Percentiles rank a stretch among this genome's conserved stretches.
These are phyloP conservation scores for Microcebus lehilahytsara DNA, from an alignment of 2,113 vertebrate species.

Conservation along the genomic window DNA sequence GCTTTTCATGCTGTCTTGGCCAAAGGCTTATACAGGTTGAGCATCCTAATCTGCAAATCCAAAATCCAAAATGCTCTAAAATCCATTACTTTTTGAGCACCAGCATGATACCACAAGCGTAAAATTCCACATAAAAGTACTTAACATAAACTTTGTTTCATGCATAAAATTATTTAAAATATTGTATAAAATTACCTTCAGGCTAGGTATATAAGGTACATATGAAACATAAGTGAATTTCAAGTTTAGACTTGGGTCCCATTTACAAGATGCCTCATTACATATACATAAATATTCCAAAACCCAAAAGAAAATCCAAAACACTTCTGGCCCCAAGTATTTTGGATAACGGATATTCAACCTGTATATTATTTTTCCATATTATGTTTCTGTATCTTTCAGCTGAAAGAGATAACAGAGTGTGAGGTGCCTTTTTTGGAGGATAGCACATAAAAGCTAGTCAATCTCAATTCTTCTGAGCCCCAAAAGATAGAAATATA, in stretches of 20 bases:
- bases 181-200: neutral
- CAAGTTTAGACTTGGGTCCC: neutral
- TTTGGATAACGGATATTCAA: neutral
- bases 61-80: neutral
- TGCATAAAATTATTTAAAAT: neutral
- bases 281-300: neutral
- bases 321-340: neutral
- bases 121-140: neutral
- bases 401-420: neutral
- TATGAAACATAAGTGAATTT: neutral
- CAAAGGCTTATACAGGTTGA: neutral
- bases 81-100: neutral
- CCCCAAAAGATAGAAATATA: neutral
- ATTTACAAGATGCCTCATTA: neutral
- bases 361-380: neutral
- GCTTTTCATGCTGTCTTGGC: neutral
- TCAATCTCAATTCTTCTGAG: constrained; percentile 1
- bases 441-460: neutral
- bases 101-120: neutral
- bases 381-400: neutral
- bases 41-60: neutral
- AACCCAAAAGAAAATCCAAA: neutral
- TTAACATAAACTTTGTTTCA: neutral
- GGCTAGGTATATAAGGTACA: neutral
- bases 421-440: neutral